phyloP scores from a whole-genome alignment of 2,113 vertebrate species.

The Corythoichthys haematopterus region DNA sequence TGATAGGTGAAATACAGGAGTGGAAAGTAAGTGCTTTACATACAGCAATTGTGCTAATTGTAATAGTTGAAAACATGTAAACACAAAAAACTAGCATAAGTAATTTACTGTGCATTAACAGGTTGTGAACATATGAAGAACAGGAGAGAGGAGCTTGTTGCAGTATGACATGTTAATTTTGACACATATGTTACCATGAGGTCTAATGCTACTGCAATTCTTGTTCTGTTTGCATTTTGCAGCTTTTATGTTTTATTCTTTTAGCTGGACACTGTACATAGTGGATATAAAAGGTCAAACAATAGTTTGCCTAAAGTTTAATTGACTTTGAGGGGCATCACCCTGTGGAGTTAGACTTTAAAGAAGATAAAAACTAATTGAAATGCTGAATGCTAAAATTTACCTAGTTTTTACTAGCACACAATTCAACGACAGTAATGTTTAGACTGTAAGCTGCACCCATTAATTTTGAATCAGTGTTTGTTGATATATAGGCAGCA shows the following conservation, averaged over 20 bases:
- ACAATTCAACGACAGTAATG: too few species aligned
- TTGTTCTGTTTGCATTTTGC: background rate
- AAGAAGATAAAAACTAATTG: too few species aligned
- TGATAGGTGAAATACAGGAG: background rate
- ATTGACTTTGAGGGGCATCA: background rate
- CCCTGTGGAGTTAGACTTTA: too few species aligned
- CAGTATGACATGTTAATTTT: background rate
- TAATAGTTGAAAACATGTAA: background rate
- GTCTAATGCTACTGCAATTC: background rate
- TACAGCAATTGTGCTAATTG: background rate
- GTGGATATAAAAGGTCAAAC: background rate
- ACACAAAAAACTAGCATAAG: background rate
- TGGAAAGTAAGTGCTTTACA: background rate
- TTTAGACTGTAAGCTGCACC: too few species aligned
- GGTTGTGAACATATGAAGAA: background rate
- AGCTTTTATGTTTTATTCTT: background rate
- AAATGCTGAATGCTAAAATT: too few species aligned
- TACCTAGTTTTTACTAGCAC: too few species aligned
- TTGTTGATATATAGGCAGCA: too few species aligned
- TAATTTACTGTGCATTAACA: background rate
- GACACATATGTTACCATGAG: background rate
- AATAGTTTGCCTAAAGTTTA: background rate
- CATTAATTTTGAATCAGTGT: too few species aligned
- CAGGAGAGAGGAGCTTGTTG: background rate
- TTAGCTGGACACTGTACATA: too few species aligned